Evolutionary conservation across 2,888 invertebrate species (phyloP).

Genomic region (Cheilosia grossa): DNA sequence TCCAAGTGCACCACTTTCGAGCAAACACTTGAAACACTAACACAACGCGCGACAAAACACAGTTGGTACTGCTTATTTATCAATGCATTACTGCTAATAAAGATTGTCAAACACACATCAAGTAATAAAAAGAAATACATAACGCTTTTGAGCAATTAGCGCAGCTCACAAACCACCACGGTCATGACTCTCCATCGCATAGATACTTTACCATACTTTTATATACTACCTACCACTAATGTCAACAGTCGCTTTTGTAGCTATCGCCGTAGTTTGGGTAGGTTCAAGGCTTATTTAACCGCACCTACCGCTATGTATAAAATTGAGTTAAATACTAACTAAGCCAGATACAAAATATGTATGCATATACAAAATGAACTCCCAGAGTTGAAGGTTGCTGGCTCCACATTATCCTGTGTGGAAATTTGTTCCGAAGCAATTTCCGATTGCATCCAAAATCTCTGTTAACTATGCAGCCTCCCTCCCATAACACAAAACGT

Average conservation of each 20-base stretch:
- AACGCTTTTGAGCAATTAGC: background rate
- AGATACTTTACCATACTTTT: conserved; percentile 10
- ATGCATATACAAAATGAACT: conserved; percentile 21
- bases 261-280: conserved; percentile 4
- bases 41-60: too few relatives aligned
- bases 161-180: background rate
- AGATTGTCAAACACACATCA: background rate
- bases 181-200: background rate
- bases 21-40: too few relatives aligned
- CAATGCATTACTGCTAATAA: background rate
- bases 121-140: background rate
- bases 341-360: too few relatives aligned
- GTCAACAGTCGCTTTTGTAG: conserved; percentile 42
- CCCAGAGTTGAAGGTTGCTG: conserved; percentile 40
- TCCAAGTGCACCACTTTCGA: too few relatives aligned
- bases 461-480: background rate
- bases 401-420: conserved; percentile 28
- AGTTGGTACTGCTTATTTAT: background rate
- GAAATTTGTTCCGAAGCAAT: background rate
- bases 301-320: conserved; percentile 30
- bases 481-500: conserved; percentile 14
- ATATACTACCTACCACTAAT: conserved; percentile 23
- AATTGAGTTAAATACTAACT: background rate
- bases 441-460: background rate
- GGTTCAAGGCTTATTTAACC: conserved; percentile 58